Base-by-base conservation (phyloP, 2,113 vertebrate genomes). In the Mirza zaza region DNA sequence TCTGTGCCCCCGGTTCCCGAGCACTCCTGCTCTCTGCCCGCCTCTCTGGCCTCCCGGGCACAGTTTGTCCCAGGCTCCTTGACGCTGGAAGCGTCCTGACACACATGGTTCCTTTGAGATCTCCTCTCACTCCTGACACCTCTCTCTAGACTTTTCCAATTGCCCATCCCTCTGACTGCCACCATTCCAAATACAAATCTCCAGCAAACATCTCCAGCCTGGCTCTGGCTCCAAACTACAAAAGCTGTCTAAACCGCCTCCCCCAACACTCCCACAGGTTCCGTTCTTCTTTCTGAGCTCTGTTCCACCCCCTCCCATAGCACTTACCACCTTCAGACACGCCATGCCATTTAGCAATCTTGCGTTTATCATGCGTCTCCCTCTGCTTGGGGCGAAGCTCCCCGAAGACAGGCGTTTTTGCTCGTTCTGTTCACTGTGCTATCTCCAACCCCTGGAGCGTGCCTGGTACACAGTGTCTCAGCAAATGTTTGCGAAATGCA, bases 21-120 rank as follows among this genome's bases (percentile, higher is more conserved):
- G 3, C 2, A 5, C 29, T 34, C 55, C 18, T 0, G 12, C 21
- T 5, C 67, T 27, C 73, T 34, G n/a, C 25, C 3, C n/a, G 0
- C 36, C 15, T 63, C 39, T 25, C 8, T 5, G 48, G 82, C 25
- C 25, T 80, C n/a, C 10, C 52, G 12, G 55, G 8, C 4, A 25
- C 63, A 80, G 42, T 34, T 9, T 73, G 8, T 9, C 50, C 45
- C 71, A 34, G 57, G 14, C 27, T 39, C 34, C 34, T 52, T 0
- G 4, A 57, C 21, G 50, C 34, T 10, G 17, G 75, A 70, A 77
- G n/a, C 34, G 2, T 32, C 52, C 57, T 48, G 32, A 73, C 73
- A 39, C 8, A 27, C 1, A 3, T 34, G 34, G 34, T 48, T 79
- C 13, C 52, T 86, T 68, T 42, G 71, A 42, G 21, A 77, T 25